These are phyloP conservation scores for Phlogophora meticulosa DNA, from an alignment of 2,888 invertebrate species.

Conservation along the genomic window DNA sequence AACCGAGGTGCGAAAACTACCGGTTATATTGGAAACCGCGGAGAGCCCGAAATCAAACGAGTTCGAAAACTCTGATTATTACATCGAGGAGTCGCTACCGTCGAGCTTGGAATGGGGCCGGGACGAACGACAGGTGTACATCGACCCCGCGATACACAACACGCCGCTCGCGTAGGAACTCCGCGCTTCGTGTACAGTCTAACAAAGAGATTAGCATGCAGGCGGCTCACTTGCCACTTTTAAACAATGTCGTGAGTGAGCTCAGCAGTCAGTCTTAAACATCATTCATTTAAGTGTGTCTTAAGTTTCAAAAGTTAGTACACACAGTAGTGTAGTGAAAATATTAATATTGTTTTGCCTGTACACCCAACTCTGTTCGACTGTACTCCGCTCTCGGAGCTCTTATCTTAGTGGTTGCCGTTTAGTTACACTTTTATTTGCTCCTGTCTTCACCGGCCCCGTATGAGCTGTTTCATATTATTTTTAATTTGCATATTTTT, in stretches of 20 bases:
- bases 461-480: slow-evolving; percentile 69
- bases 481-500: slow-evolving; percentile 65
- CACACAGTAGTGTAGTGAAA: neutral
- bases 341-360: neutral
- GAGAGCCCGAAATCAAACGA: slow-evolving; percentile 83
- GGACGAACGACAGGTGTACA: slow-evolving; percentile 86
- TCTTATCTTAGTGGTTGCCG: slow-evolving; percentile 75
- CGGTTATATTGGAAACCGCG: slow-evolving; percentile 76
- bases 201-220: neutral
- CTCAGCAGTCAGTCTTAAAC: no score
- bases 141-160: slow-evolving; percentile 60
- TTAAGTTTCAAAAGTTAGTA: neutral
- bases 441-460: slow-evolving; percentile 89
- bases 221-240: neutral
- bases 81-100: slow-evolving; percentile 97
- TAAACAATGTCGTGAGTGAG: neutral
- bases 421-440: slow-evolving; percentile 81
- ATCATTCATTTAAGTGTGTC: no score
- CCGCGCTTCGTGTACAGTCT: slow-evolving; percentile 5
- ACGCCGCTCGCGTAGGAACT: slow-evolving; percentile 60
- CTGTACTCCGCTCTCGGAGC: slow-evolving; percentile 55
- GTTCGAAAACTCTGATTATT: slow-evolving; percentile 96
- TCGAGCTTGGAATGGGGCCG: slow-evolving; percentile 95
- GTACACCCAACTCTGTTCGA: slow-evolving; percentile 15
- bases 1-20: slow-evolving; percentile 90